Conservation (phyloP, 2,888 invertebrate genomes). For the Leptinotarsa tumamoca region DNA sequence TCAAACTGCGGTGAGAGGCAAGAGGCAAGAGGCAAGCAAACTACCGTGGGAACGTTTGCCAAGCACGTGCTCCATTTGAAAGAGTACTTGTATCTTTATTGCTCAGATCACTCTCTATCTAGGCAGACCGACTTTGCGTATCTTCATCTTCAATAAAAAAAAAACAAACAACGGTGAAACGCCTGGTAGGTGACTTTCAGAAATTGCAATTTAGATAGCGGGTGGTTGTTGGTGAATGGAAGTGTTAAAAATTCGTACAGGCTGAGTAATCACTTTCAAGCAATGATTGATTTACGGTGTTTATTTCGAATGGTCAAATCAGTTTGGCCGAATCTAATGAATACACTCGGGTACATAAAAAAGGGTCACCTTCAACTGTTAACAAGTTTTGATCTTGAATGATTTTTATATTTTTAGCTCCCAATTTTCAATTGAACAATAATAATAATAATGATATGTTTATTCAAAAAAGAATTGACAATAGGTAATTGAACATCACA, state of each 20-base stretch:
- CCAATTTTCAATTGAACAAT: no score
- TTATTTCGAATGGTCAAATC: no score
- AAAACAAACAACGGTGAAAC: conserved; percentile 40
- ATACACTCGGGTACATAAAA: no score
- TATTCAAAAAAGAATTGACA: no score
- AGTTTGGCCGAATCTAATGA: no score
- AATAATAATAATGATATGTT: no score
- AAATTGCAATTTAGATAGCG: neutral
- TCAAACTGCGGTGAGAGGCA: conserved; percentile 32
- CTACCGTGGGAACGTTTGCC: conserved; percentile 67
- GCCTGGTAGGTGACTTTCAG: conserved; percentile 15
- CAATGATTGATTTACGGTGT: no score
- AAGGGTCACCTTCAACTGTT: no score
- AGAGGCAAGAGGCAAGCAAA: conserved; percentile 52
- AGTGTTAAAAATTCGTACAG: neutral
- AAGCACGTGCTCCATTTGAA: conserved; percentile 63
- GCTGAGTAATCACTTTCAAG: neutral
- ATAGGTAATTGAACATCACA: no score
- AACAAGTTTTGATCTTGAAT: no score
- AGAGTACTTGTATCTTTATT: conserved; percentile 41
- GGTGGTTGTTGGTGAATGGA: neutral
- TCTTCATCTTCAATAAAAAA: conserved; percentile 36
- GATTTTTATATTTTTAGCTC: no score
- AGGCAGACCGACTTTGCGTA: conserved; percentile 29
- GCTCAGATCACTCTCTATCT: conserved; percentile 27